Conservation (phyloP, 2,888 invertebrate species). For the Macroteleia sp. region DNA sequence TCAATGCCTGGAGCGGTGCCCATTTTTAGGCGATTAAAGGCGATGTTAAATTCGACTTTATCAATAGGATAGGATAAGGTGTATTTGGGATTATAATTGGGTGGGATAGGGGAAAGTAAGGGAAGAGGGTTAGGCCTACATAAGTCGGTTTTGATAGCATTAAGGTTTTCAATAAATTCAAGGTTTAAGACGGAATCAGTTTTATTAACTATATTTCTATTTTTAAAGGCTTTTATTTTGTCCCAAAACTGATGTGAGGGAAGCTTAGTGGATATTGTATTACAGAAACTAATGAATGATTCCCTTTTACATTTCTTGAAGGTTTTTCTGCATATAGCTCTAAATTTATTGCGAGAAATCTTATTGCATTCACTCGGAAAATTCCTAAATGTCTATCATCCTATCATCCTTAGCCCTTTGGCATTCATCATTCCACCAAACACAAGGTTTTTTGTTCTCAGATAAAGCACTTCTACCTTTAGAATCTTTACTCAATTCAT, state of each 20-base stretch:
- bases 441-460: neutral
- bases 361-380: neutral
- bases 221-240: conserved; percentile 43
- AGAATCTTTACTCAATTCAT: no score
- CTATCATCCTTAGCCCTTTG: neutral
- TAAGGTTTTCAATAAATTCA: neutral
- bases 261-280: neutral
- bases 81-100: neutral
- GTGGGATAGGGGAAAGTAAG: neutral
- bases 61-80: neutral
- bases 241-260: conserved; percentile 18
- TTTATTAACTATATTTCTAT: neutral
- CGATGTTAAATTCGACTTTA: neutral
- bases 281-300: conserved; percentile 17
- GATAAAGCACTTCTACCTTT: no score
- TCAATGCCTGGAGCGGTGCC: conserved; percentile 8
- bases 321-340: neutral
- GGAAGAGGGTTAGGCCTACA: neutral
- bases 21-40: neutral
- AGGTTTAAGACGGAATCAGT: neutral
- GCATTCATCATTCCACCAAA: neutral
- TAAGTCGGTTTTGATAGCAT: neutral
- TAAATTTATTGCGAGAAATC: neutral
- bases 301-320: neutral
- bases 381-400: neutral